These are phyloP conservation scores for Boulengeromyrus knoepffleri DNA, from an alignment of 2,113 vertebrate species.

Conservation along the genomic window DNA sequence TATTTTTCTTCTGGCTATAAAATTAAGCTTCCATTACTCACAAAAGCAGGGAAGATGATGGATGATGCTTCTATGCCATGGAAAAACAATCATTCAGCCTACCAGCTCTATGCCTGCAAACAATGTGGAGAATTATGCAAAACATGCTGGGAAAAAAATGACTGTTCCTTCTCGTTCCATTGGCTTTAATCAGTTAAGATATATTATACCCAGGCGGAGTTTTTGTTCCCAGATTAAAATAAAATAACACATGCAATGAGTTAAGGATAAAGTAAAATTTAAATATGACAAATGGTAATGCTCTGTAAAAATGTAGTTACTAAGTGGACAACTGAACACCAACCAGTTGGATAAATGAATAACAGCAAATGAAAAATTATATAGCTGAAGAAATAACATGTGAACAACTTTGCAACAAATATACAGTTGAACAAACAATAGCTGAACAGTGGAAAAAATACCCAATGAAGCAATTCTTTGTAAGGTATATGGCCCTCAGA, in stretches of 20 bases:
- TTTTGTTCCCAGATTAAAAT: not conserved
- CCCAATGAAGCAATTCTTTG: not conserved
- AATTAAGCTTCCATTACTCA: slow-evolving; percentile 14
- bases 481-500: not conserved
- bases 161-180: not conserved
- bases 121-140: not conserved
- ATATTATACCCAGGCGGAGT: not conserved
- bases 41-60: slow-evolving; percentile 6
- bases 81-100: not conserved
- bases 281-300: not conserved
- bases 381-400: not conserved
- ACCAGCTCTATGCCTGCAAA: not conserved
- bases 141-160: not conserved
- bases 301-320: not conserved
- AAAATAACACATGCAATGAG: not conserved
- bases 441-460: not conserved
- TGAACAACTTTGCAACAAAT: not conserved
- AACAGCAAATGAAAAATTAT: not conserved
- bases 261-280: not conserved
- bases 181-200: not conserved
- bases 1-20: slow-evolving; percentile 18
- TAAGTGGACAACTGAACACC: not conserved
- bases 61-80: not conserved
- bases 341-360: not conserved
- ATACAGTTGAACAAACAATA: not conserved